Evolutionary conservation across 2,113 vertebrate species (phyloP), one percentile per base, ranked within the genome.

Genomic region (Hypanus sabinus): DNA sequence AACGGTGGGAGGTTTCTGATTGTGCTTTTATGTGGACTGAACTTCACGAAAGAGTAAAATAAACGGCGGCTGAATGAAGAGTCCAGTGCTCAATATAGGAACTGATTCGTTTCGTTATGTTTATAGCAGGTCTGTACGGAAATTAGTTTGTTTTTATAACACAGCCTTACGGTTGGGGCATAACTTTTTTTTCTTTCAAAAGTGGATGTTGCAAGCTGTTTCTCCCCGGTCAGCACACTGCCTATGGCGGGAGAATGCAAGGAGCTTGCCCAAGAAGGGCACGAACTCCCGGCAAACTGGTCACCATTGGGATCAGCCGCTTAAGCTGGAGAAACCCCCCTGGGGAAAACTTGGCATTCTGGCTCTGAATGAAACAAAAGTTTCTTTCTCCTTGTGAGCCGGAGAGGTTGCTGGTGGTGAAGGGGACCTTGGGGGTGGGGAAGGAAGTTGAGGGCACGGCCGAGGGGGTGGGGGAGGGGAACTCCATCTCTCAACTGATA

Each of bases 221-320:
- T 60, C 65, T 27, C 38, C 79, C 70, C 4, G 46, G n/a, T 94
- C 71, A 75, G 38, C 94, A 93, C 94, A 94, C 71, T 94, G 95
- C 95, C 95, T 94, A 94, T 94, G 95, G 95, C 94, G 88, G 95
- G 94, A 95, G 81, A 79, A 83, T 95, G 96, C 97, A 97, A 97
- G 97, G 96, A 97, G 96, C 96, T n/a, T 96, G 96, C 95, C 95
- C 80, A 95, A 96, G 96, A 97, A 97, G 97, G 96, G 81, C 94
- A 96, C 94, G 97, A 97, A 97, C 97, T 96, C 96, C 95, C 94
- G 94, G 95, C 94, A 96, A 96, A 95, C 75, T 90, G 94, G 95
- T 94, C 95, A 95, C 94, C 95, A 95, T 95, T 94, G 96, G 96
- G 97, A 96, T 96, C 95, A 95, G 95, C 95, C 95, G 95, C 95